These are phyloP conservation scores for Bufotes viridis DNA, from an alignment of 2,797 vertebrate species.

Conservation along the genomic window DNA sequence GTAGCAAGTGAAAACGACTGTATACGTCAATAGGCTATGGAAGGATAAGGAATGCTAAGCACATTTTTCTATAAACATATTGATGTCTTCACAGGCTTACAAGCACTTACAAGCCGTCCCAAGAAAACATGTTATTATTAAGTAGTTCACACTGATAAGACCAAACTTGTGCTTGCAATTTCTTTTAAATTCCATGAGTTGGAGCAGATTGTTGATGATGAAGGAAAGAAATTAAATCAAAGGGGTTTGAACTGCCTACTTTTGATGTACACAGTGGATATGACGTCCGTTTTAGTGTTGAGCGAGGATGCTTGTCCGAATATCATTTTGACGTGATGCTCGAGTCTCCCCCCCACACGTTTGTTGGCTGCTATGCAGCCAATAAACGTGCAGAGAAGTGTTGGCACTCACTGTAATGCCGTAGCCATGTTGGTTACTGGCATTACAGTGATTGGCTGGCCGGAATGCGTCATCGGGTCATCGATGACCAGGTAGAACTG, in stretches of 20 bases:
- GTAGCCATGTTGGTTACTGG: too few relatives aligned
- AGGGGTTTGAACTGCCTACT: not conserved
- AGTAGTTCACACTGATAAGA: not conserved
- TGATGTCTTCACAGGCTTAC: not conserved
- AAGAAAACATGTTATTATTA: not conserved
- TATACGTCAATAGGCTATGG: not conserved
- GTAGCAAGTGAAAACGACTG: not conserved
- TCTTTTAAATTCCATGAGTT: not conserved
- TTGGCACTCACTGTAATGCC: too few relatives aligned
- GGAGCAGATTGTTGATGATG: not conserved
- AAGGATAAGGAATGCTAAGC: not conserved
- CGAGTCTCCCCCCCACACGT: too few relatives aligned
- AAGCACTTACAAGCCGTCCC: not conserved
- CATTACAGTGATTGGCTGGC: too few relatives aligned
- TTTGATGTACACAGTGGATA: not conserved
- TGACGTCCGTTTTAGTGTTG: too few relatives aligned
- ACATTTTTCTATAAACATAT: constrained; percentile 17
- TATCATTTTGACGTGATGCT: too few relatives aligned
- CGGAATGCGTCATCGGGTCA: too few relatives aligned
- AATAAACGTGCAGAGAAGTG: too few relatives aligned
- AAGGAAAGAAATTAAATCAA: not conserved
- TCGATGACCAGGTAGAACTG: too few relatives aligned
- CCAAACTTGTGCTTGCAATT: not conserved
- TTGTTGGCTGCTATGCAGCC: too few relatives aligned
- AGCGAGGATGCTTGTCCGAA: too few relatives aligned